A percentile compares a stretch with the other conserved stretches of the same genome.
phyloP scores from a whole-genome alignment of 2,888 invertebrate species.

The Ommatoiulus sabulosus region DNA sequence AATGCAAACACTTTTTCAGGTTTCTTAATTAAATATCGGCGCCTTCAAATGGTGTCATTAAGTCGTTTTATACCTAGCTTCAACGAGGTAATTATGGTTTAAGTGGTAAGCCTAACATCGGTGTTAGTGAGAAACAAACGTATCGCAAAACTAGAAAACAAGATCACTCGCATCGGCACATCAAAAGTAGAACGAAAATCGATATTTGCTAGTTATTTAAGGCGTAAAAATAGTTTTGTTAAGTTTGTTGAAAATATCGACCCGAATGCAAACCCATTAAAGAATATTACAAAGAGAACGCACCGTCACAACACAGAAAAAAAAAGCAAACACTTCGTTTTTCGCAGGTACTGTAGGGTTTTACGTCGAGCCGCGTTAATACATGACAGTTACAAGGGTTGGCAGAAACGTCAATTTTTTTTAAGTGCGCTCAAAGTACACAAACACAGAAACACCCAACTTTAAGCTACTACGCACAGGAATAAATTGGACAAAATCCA shows the following conservation, averaged over 20 bases:
- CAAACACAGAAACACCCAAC: constrained; percentile 2
- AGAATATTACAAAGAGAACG: too few relatives aligned
- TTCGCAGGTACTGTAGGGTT: background rate
- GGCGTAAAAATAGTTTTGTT: background rate
- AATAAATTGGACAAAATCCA: background rate
- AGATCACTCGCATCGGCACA: background rate
- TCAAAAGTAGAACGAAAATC: background rate
- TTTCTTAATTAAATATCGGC: constrained; percentile 38
- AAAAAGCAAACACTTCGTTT: too few relatives aligned
- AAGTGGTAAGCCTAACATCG: background rate
- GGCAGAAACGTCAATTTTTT: background rate
- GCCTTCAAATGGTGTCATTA: background rate
- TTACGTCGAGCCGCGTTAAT: background rate
- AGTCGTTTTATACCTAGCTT: background rate
- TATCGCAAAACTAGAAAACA: background rate
- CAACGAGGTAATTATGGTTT: constrained; percentile 2
- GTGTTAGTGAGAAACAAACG: background rate
- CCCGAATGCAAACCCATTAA: too few relatives aligned
- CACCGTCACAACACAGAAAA: too few relatives aligned
- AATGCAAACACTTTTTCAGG: constrained; percentile 12
- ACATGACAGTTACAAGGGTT: background rate
- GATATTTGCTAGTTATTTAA: background rate
- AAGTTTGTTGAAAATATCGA: too few relatives aligned
- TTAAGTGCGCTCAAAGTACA: background rate
- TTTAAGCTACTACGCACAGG: background rate